These are phyloP conservation scores for Asteroscopus sphinx DNA, from an alignment of 2,888 invertebrate species.

Conservation along the genomic window DNA sequence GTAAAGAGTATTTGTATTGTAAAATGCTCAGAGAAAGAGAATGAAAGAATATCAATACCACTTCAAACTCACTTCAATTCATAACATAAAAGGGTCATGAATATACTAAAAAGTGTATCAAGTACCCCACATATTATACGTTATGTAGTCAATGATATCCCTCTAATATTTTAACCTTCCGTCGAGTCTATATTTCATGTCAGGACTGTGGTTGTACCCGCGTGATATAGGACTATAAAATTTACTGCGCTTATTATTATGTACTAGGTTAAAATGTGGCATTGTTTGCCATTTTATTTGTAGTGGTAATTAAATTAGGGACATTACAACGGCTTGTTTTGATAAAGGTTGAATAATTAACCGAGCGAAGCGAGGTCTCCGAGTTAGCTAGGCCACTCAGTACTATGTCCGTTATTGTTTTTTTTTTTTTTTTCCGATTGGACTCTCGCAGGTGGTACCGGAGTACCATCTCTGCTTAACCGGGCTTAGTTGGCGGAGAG, in stretches of 20 bases:
- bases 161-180: slow-evolving; percentile 47
- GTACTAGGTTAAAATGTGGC: not conserved
- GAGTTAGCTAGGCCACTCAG: too few species aligned
- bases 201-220: slow-evolving; percentile 30
- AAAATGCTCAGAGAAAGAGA: too few species aligned
- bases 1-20: too few species aligned
- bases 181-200: slow-evolving; percentile 54
- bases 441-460: too few species aligned
- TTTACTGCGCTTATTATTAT: slow-evolving; percentile 50
- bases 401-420: too few species aligned
- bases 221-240: slow-evolving; percentile 54
- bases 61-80: slow-evolving; percentile 5
- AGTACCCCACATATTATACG: slow-evolving; percentile 7
- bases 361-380: too few species aligned
- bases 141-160: slow-evolving; percentile 8
- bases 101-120: slow-evolving; percentile 16
- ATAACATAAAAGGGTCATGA: slow-evolving; percentile 10
- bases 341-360: too few species aligned
- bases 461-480: too few species aligned
- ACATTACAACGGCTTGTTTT: too few species aligned
- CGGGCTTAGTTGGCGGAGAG: too few species aligned
- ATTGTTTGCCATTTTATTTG: slow-evolving; percentile 4
- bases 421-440: too few species aligned
- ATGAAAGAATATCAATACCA: too few species aligned
- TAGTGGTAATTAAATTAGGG: not conserved